Percentiles rank a stretch among this genome's conserved stretches.
These are phyloP conservation scores for Vespertilio murinus DNA, from an alignment of 2,797 vertebrate genomes.

Conservation along the genomic window DNA sequence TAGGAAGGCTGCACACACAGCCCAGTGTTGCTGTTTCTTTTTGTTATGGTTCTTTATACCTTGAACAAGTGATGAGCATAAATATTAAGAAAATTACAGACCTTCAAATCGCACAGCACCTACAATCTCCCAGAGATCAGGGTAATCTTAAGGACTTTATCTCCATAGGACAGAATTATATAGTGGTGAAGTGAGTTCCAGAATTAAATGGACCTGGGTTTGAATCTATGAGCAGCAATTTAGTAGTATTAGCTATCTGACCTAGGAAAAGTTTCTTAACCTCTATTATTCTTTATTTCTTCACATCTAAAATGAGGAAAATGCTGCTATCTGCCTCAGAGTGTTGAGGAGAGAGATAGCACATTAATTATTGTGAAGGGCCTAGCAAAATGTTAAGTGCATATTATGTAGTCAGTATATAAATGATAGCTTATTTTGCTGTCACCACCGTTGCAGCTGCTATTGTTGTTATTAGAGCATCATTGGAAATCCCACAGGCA, in stretches of 20 bases:
- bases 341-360: not conserved
- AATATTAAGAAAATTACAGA: conserved; percentile 1
- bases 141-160: not conserved
- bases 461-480: not conserved
- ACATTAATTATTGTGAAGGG: not conserved
- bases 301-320: not conserved
- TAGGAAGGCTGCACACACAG: not conserved
- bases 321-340: not conserved
- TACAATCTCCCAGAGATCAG: not conserved
- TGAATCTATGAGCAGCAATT: not conserved
- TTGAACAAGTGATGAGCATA: not conserved
- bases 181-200: not conserved
- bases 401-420: not conserved
- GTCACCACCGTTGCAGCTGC: not conserved
- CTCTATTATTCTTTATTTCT: not conserved
- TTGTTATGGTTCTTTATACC: not conserved
- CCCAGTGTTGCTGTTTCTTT: not conserved
- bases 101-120: not conserved
- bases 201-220: not conserved
- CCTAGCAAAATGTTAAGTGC: not conserved
- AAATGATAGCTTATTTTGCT: not conserved
- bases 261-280: not conserved
- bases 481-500: conserved; percentile 1
- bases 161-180: not conserved
- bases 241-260: not conserved